These are phyloP conservation scores for Nerophis lumbriciformis DNA, from an alignment of 2,113 vertebrate genomes.

Conservation along the genomic window DNA sequence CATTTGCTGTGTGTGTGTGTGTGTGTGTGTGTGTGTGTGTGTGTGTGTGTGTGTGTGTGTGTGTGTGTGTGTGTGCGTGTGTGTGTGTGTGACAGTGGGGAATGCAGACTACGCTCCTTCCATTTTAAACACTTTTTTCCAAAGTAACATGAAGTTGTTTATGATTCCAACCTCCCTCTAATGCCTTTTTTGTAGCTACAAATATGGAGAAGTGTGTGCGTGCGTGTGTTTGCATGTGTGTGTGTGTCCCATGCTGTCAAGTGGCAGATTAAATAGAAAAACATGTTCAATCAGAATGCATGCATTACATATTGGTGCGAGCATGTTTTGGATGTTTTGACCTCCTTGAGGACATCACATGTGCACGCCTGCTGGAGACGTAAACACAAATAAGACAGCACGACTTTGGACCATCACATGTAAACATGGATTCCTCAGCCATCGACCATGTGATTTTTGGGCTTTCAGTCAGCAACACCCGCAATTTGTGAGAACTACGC, in stretches of 20 bases:
- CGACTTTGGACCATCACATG: no score
- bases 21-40: constrained; percentile 21
- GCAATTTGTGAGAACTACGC: no score
- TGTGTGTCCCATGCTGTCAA: constrained; percentile 3
- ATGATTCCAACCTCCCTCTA: constrained; percentile 7
- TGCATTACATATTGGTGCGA: constrained; percentile 1
- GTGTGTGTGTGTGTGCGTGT: constrained; percentile 24
- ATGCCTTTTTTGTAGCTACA: constrained; percentile 5
- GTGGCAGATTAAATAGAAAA: constrained; percentile 10
- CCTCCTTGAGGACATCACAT: constrained; percentile 7
- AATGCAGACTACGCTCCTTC: constrained; percentile 5
- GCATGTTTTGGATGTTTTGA: constrained; percentile 9
- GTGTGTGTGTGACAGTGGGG: constrained; percentile 10
- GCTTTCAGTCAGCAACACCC: no score
- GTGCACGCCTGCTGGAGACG: not conserved
- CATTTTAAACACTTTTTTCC: constrained; percentile 21
- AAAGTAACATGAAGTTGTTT: constrained; percentile 14
- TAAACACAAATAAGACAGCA: constrained; percentile 3
- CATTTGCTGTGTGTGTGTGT: constrained; percentile 19
- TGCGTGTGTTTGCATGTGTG: not conserved
- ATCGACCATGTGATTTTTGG: no score
- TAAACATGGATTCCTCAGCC: no score
- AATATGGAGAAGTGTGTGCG: not conserved
- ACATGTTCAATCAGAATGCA: constrained; percentile 14
- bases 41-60: constrained; percentile 3